Conservation (phyloP, 2,797 vertebrate genomes). For the Echiichthys vipera region DNA sequence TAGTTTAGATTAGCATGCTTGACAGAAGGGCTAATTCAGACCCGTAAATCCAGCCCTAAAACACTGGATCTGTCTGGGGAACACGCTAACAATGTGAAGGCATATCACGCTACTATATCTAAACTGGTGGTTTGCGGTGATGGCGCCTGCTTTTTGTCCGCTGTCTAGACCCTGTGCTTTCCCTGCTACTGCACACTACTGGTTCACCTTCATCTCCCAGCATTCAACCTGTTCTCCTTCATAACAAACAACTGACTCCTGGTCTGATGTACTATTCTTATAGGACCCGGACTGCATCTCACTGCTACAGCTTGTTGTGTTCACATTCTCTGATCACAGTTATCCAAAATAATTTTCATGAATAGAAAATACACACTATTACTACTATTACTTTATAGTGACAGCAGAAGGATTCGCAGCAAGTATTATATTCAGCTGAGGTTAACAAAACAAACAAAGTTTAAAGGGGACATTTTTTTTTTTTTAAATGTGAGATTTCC, state of each 20-base stretch:
- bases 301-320: background rate
- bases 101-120: conserved; percentile 73
- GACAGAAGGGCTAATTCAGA: conserved; percentile 72
- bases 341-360: background rate
- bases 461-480: too few relatives aligned
- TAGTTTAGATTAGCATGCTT: conserved; percentile 62
- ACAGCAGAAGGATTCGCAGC: conserved; percentile 12
- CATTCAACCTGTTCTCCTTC: conserved; percentile 33
- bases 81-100: conserved; percentile 67
- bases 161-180: conserved; percentile 58
- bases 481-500: too few relatives aligned
- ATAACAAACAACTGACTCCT: background rate
- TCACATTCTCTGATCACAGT: background rate
- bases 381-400: conserved; percentile 21
- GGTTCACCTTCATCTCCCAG: conserved; percentile 37
- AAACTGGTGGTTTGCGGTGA: conserved; percentile 56
- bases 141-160: conserved; percentile 66
- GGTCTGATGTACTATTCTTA: conserved; percentile 1
- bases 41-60: conserved; percentile 68
- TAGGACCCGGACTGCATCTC: background rate
- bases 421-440: too few relatives aligned
- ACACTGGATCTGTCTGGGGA: conserved; percentile 60
- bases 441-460: too few relatives aligned
- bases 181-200: conserved; percentile 22
- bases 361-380: conserved; percentile 9